Conservation (phyloP, 1,140 invertebrate genomes). For the Brachionus paranguensis region DNA sequence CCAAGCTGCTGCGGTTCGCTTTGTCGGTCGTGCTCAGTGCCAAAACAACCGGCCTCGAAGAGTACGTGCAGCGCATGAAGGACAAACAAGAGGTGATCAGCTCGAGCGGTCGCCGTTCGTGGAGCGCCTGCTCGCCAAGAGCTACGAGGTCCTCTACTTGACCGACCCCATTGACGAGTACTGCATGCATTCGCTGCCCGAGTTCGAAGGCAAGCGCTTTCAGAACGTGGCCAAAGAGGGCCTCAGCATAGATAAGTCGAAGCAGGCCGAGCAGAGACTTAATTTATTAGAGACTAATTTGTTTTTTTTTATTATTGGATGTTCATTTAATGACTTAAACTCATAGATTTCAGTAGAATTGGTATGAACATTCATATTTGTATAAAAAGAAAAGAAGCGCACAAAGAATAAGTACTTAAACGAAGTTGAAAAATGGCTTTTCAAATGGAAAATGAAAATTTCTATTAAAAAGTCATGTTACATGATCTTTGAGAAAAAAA, state of each 20-base stretch:
- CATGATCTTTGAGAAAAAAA: no score
- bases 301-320: no score
- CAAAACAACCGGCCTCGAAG: slow-evolving; percentile 68
- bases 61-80: slow-evolving; percentile 93
- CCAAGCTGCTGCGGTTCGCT: slow-evolving; percentile 85
- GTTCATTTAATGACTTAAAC: no score
- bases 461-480: no score
- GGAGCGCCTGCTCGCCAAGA: slow-evolving; percentile 82
- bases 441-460: no score
- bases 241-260: slow-evolving; percentile 71
- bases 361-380: no score
- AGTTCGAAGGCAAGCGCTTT: slow-evolving; percentile 98
- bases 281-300: no score
- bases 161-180: slow-evolving; percentile 98
- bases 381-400: no score
- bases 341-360: no score
- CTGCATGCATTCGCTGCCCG: slow-evolving; percentile 88
- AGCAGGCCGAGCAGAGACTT: slow-evolving; percentile 72
- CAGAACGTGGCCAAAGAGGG: slow-evolving; percentile 99
- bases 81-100: slow-evolving; percentile 86
- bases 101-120: slow-evolving; percentile 89
- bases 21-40: slow-evolving; percentile 67
- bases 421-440: no score
- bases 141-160: slow-evolving; percentile 87
- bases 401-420: no score